phyloP scores from a whole-genome alignment of 2,888 invertebrate genomes.

The Polylopha cassiicola region DNA sequence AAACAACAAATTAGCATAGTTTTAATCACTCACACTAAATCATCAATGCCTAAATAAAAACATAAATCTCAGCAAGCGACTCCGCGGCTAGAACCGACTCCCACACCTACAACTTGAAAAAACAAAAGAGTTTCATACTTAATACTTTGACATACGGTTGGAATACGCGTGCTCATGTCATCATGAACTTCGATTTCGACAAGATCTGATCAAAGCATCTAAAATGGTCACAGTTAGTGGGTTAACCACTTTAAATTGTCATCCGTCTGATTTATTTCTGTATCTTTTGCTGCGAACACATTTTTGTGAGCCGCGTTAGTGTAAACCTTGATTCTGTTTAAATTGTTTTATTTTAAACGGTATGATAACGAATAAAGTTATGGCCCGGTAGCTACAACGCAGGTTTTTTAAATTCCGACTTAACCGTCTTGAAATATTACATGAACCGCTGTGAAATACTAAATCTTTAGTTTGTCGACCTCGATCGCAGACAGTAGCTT shows the following conservation, averaged over 20 bases:
- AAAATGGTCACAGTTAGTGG: constrained; percentile 79
- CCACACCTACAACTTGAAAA: constrained; percentile 49
- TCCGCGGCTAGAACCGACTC: constrained; percentile 70
- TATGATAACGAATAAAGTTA: constrained; percentile 11
- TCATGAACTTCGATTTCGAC: constrained; percentile 59
- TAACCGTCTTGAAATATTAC: no score
- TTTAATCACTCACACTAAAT: constrained; percentile 66
- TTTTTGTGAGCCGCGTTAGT: constrained; percentile 57
- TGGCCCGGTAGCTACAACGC: constrained; percentile 6
- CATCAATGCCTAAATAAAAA: constrained; percentile 75
- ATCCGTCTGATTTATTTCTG: constrained; percentile 77
- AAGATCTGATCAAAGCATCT: constrained; percentile 76
- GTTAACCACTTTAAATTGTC: constrained; percentile 79
- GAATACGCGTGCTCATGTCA: constrained; percentile 31
- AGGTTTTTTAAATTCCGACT: not conserved
- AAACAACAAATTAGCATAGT: constrained; percentile 68
- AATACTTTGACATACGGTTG: constrained; percentile 38
- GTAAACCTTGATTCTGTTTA: constrained; percentile 29
- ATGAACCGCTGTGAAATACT: no score
- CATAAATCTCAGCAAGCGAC: constrained; percentile 68
- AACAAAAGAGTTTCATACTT: constrained; percentile 44
- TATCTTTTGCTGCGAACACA: constrained; percentile 71
- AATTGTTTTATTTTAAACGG: constrained; percentile 16
- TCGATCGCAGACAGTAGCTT: constrained; percentile 1
- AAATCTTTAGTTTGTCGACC: not conserved